These are phyloP conservation scores for Dendronephthya gigantea DNA, from an alignment of 64 coral and sea anemone species.

Conservation along the genomic window DNA sequence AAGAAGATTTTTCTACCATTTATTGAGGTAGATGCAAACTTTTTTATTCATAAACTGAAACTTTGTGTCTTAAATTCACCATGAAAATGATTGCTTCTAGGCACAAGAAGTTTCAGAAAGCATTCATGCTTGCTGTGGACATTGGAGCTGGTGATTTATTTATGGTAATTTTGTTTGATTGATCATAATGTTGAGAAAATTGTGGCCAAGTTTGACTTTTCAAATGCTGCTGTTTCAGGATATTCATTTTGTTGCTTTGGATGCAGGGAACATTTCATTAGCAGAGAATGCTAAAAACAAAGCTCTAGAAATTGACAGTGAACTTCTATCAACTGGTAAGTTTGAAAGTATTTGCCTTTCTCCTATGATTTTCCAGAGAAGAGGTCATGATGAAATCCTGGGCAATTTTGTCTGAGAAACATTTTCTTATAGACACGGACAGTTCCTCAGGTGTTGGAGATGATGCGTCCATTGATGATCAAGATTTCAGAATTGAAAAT, in stretches of 20 bases:
- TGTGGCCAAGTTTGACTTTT: not conserved
- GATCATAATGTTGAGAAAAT: too few species aligned
- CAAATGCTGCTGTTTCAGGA: conserved; percentile 32
- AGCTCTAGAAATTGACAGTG: conserved; percentile 91
- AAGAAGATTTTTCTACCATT: conserved; percentile 86
- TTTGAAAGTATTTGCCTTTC: too few species aligned
- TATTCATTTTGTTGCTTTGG: conserved; percentile 74
- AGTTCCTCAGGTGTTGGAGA: not conserved
- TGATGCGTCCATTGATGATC: not conserved
- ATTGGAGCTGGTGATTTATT: conserved; percentile 94
- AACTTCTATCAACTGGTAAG: conserved; percentile 55
- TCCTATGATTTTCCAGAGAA: too few species aligned
- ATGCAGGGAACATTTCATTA: conserved; percentile 62
- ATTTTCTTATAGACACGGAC: not conserved
- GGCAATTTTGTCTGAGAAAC: not conserved
- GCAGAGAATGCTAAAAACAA: conserved; percentile 83
- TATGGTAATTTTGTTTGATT: conserved; percentile 63
- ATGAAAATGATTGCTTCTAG: too few species aligned
- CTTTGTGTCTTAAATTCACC: too few species aligned
- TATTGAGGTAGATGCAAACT: conserved; percentile 49
- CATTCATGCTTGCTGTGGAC: conserved; percentile 86
- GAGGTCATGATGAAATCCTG: too few species aligned
- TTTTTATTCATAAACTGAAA: too few species aligned
- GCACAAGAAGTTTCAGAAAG: conserved; percentile 90
- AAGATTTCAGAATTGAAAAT: not conserved